Conservation (phyloP, 2,888 invertebrate genomes). For the Brachyptera putata region DNA sequence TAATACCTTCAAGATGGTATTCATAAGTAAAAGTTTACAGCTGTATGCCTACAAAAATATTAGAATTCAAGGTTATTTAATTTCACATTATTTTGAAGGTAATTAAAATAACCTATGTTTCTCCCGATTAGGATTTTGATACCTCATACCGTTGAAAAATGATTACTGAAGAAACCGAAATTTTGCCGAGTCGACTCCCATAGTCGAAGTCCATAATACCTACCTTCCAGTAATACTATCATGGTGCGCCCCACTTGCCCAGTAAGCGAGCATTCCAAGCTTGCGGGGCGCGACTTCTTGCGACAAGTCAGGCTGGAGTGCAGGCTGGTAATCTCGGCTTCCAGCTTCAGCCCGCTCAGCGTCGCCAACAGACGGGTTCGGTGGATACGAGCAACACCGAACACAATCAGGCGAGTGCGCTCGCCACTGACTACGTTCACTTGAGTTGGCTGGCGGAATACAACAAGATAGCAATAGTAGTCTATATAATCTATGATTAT, state of each 20-base stretch:
- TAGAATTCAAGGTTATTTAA: too few species aligned
- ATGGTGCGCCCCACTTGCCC: conserved; percentile 89
- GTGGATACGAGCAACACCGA: conserved; percentile 83
- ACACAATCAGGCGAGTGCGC: conserved; percentile 73
- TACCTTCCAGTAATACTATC: conserved; percentile 89
- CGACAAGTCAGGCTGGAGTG: conserved; percentile 89
- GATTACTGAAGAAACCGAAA: too few species aligned
- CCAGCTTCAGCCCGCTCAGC: conserved; percentile 87
- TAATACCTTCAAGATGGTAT: too few species aligned
- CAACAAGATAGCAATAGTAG: background rate
- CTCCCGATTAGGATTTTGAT: too few species aligned
- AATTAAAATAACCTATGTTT: too few species aligned
- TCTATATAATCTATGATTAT: too few species aligned
- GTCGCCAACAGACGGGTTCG: conserved; percentile 83
- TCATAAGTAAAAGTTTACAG: too few species aligned
- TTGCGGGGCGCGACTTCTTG: conserved; percentile 70
- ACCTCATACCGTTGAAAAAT: too few species aligned
- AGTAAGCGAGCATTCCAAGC: conserved; percentile 73
- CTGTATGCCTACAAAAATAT: too few species aligned
- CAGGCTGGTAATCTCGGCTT: conserved; percentile 88
- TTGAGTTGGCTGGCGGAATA: conserved; percentile 40
- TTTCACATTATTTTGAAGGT: too few species aligned
- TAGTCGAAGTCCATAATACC: too few species aligned
- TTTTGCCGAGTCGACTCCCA: too few species aligned
- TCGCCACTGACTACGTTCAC: conserved; percentile 53